Evolutionary conservation across 2,888 invertebrate genomes (phyloP).

Genomic region (Laothoe populi): DNA sequence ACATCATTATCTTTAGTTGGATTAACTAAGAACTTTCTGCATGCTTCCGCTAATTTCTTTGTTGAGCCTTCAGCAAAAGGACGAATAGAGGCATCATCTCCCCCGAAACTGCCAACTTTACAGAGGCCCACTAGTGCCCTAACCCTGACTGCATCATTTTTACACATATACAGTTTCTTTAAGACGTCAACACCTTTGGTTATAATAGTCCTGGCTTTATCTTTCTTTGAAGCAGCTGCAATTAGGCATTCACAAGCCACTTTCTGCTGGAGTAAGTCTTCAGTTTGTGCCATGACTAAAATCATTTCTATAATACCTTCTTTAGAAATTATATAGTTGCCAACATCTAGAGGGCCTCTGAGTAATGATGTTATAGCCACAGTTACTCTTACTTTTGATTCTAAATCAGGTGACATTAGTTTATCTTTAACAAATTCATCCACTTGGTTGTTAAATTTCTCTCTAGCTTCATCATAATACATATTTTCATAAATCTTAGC

Average conservation of each 20-base stretch:
- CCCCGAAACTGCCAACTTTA: constrained; percentile 97
- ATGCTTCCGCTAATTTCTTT: constrained; percentile 96
- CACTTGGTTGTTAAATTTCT: constrained; percentile 89
- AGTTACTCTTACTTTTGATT: constrained; percentile 94
- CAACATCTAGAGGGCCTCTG: constrained; percentile 96
- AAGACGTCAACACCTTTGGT: constrained; percentile 95
- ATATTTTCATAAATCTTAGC: constrained; percentile 97
- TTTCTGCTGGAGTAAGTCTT: constrained; percentile 95
- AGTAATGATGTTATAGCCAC: constrained; percentile 95
- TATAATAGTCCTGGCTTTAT: constrained; percentile 96
- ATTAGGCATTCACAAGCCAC: constrained; percentile 98
- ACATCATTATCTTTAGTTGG: constrained; percentile 95
- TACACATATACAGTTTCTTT: constrained; percentile 95
- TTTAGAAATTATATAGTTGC: constrained; percentile 92
- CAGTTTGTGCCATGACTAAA: constrained; percentile 97
- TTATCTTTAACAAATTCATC: constrained; percentile 95
- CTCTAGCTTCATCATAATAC: constrained; percentile 94
- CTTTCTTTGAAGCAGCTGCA: constrained; percentile 98
- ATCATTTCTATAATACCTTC: constrained; percentile 98
- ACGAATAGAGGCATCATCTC: constrained; percentile 96
- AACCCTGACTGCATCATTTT: constrained; percentile 95
- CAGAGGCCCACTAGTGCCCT: constrained; percentile 97
- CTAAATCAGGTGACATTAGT: constrained; percentile 93
- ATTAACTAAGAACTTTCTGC: constrained; percentile 95
- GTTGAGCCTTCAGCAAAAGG: constrained; percentile 98